Evolutionary conservation across 1,140 invertebrate genomes (phyloP).

Genomic region (Venustaconcha ellipsiformis): DNA sequence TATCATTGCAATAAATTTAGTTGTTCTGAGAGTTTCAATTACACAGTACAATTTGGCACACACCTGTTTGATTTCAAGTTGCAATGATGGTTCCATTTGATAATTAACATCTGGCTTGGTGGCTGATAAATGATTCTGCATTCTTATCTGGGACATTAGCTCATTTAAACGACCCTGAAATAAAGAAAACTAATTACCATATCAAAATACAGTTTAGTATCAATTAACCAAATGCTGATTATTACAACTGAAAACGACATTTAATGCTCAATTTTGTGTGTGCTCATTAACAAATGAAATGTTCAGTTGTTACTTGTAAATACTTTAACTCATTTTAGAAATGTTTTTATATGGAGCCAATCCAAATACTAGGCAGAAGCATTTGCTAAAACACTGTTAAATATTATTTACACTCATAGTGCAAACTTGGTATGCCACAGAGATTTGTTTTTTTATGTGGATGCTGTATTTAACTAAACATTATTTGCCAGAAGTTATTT

Average conservation of each 20-base stretch:
- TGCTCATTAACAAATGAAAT: not conserved
- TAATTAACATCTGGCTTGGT: slow-evolving; percentile 69
- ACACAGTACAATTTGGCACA: slow-evolving; percentile 2
- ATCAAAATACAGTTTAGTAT: not conserved
- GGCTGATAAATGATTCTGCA: slow-evolving; percentile 77
- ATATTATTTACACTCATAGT: too few relatives aligned
- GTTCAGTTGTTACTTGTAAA: too few relatives aligned
- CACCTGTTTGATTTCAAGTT: slow-evolving; percentile 77
- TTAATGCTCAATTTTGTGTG: not conserved
- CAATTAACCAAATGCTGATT: not conserved
- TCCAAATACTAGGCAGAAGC: too few relatives aligned
- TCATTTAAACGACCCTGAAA: slow-evolving; percentile 87
- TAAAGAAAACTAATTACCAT: not conserved
- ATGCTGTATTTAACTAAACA: too few relatives aligned
- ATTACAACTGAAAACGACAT: not conserved
- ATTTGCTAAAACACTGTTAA: too few relatives aligned
- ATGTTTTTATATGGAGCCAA: too few relatives aligned
- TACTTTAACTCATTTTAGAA: too few relatives aligned
- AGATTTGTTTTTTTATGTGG: too few relatives aligned
- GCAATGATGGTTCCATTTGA: slow-evolving; percentile 75
- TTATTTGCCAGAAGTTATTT: too few relatives aligned
- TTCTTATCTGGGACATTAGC: slow-evolving; percentile 86
- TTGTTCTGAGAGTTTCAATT: not conserved
- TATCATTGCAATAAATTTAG: not conserved
- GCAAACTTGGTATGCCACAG: too few relatives aligned